Conservation (phyloP, 2,113 vertebrate species). For the Crotalus horridus region DNA sequence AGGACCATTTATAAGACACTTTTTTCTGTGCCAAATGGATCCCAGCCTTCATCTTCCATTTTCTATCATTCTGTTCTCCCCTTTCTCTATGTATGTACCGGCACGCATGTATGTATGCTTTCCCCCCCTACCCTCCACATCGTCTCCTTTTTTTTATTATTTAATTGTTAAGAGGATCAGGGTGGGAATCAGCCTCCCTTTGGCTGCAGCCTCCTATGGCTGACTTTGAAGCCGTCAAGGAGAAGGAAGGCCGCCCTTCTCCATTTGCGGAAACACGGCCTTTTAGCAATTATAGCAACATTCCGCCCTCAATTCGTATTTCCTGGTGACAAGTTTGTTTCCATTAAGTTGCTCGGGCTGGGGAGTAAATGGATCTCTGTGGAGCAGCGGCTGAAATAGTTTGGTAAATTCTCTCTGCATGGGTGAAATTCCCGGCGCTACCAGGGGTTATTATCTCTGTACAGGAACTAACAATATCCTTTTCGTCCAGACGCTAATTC, state of each 20-base stretch:
- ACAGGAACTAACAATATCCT: constrained; percentile 75
- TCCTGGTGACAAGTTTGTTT: constrained; percentile 42
- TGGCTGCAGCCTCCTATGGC: neutral
- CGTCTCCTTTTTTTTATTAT: neutral
- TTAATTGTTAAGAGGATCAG: neutral
- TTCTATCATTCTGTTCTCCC: neutral
- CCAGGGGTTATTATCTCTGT: constrained; percentile 63
- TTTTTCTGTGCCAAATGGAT: neutral
- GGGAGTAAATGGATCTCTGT: constrained; percentile 34
- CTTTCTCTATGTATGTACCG: no score
- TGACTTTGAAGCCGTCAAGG: neutral
- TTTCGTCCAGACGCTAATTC: constrained; percentile 67
- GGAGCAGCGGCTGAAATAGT: constrained; percentile 25
- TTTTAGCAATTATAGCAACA: constrained; percentile 21
- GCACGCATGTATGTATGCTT: neutral
- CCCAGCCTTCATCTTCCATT: neutral
- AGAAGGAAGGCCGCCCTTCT: neutral
- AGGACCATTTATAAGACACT: neutral
- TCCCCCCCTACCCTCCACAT: neutral
- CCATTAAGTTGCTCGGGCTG: constrained; percentile 45
- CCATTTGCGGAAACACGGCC: constrained; percentile 45
- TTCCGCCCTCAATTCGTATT: constrained; percentile 32
- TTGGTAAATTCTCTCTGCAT: constrained; percentile 63
- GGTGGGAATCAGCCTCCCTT: neutral
- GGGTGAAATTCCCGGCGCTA: constrained; percentile 65